These are phyloP conservation scores for Anolis apletophallus DNA, from an alignment of 2,797 vertebrate genomes.

Conservation along the genomic window DNA sequence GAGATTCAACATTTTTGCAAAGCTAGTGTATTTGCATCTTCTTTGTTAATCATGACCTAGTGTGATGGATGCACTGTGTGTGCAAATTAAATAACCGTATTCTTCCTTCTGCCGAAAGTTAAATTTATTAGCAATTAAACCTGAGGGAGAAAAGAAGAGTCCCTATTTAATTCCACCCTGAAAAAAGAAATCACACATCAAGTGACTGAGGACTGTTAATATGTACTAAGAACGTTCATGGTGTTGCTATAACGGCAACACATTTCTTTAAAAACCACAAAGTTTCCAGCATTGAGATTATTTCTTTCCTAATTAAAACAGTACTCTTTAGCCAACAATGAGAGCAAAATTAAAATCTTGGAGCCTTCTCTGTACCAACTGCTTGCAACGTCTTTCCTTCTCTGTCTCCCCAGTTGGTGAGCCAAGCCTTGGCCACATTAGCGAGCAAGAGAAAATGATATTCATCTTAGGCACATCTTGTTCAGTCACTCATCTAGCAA, in stretches of 20 bases:
- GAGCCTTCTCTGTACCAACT: slow-evolving; percentile 61
- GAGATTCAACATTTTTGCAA: slow-evolving; percentile 54
- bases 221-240: slow-evolving; percentile 28
- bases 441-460: neutral
- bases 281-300: slow-evolving; percentile 64
- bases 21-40: slow-evolving; percentile 70
- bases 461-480: slow-evolving; percentile 30
- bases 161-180: slow-evolving; percentile 16
- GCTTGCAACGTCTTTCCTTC: slow-evolving; percentile 59
- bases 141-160: slow-evolving; percentile 41
- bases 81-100: slow-evolving; percentile 70
- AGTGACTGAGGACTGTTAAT: slow-evolving; percentile 25
- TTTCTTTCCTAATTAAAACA: slow-evolving; percentile 66
- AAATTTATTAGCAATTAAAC: slow-evolving; percentile 75
- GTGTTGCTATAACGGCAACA: slow-evolving; percentile 38
- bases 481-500: slow-evolving; percentile 23
- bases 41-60: slow-evolving; percentile 68
- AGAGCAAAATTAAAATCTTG: slow-evolving; percentile 66
- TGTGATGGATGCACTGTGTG: slow-evolving; percentile 59
- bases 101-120: slow-evolving; percentile 73
- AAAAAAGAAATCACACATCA: slow-evolving; percentile 40
- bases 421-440: slow-evolving; percentile 39
- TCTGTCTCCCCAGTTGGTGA: slow-evolving; percentile 48
- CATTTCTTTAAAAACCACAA: slow-evolving; percentile 57
- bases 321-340: slow-evolving; percentile 65